Evolutionary conservation across 2,797 vertebrate species (phyloP).

Genomic region (Limnodromus scolopaceus): DNA sequence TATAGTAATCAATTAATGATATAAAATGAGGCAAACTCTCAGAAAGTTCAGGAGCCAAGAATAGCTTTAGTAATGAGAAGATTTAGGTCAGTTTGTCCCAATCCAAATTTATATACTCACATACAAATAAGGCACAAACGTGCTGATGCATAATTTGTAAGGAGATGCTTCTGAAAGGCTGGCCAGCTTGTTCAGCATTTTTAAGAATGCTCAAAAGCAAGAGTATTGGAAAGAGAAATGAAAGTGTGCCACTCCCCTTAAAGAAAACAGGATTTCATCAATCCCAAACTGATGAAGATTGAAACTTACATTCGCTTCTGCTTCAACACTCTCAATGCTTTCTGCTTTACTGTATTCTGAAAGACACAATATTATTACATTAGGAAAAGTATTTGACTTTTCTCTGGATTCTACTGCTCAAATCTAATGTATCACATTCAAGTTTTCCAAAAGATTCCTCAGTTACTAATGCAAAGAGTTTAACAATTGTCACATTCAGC

Average conservation of each 20-base stretch:
- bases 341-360: constrained; percentile 99
- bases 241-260: not conserved
- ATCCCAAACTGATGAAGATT: not conserved
- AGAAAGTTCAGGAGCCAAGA: not conserved
- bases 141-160: not conserved
- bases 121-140: not conserved
- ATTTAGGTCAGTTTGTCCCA: not conserved
- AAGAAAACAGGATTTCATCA: not conserved
- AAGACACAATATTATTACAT: constrained; percentile 20
- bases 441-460: not conserved
- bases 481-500: not conserved
- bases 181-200: not conserved
- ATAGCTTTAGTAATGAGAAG: not conserved
- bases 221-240: not conserved
- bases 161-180: not conserved
- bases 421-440: not conserved
- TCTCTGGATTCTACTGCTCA: not conserved
- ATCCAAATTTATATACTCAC: not conserved
- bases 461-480: not conserved
- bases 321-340: constrained; percentile 94
- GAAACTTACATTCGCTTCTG: constrained; percentile 96
- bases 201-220: not conserved
- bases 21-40: not conserved
- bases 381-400: not conserved
- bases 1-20: not conserved